Evolutionary conservation across 2,797 vertebrate species (phyloP).

Genomic region (Paramormyrops hopkinsi): DNA sequence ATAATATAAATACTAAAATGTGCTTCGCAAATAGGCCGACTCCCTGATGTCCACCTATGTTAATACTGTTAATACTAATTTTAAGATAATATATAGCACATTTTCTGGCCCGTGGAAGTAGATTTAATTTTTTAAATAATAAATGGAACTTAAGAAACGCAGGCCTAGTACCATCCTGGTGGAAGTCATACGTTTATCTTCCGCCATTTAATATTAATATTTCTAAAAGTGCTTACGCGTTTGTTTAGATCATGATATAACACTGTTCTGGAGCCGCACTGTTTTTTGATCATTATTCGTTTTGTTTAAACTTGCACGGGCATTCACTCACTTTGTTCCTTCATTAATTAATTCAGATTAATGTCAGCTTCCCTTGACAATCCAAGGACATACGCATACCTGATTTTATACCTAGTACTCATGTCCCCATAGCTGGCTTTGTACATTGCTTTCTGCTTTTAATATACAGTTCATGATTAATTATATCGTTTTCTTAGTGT

Average conservation of each 20-base stretch:
- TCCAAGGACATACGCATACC: background rate
- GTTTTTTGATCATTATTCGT: background rate
- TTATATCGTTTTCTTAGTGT: background rate
- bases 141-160: background rate
- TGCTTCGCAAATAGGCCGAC: background rate
- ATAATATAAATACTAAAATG: background rate
- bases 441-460: background rate
- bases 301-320: background rate
- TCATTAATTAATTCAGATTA: background rate
- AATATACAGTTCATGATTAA: background rate
- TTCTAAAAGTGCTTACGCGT: background rate
- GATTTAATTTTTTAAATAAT: background rate
- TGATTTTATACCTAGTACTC: background rate
- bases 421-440: background rate
- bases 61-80: background rate
- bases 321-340: background rate
- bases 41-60: background rate
- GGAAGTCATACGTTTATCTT: background rate
- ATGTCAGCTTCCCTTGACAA: background rate
- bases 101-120: background rate
- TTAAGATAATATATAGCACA: background rate
- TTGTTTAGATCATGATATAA: background rate
- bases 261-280: background rate
- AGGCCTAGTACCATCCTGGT: background rate
- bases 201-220: background rate